A percentile compares a stretch with the other conserved stretches of the same genome.
Conservation (phyloP, 2,888 invertebrate species). For the Oxycera nigricornis region DNA sequence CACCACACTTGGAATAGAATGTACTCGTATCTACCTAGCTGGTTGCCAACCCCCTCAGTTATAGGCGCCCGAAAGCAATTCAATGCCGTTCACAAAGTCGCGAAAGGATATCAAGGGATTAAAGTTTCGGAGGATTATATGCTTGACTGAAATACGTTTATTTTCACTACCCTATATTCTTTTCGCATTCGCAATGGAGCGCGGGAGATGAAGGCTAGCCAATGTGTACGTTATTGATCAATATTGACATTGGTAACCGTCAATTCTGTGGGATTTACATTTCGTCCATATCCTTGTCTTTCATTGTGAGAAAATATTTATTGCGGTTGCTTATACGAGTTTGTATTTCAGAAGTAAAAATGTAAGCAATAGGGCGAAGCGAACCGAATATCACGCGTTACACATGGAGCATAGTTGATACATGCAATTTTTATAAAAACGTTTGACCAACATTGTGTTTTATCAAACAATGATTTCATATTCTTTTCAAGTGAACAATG, state of each 20-base stretch:
- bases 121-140: conserved; percentile 32
- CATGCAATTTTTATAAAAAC: too few species aligned
- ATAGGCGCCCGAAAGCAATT: not conserved
- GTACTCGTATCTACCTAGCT: not conserved
- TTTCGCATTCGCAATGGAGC: not conserved
- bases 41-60: not conserved
- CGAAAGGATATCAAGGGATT: conserved; percentile 23
- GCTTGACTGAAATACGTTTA: conserved; percentile 38
- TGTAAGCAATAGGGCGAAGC: too few species aligned
- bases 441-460: too few species aligned
- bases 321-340: too few species aligned
- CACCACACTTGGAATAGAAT: not conserved
- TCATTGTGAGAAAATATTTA: not conserved
- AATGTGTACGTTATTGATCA: not conserved
- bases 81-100: conserved; percentile 8
- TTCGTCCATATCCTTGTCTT: not conserved
- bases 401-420: too few species aligned
- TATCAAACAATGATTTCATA: too few species aligned
- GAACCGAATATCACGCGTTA: too few species aligned
- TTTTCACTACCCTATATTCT: not conserved
- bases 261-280: not conserved
- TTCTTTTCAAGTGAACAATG: too few species aligned
- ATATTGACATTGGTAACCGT: not conserved
- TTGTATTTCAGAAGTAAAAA: too few species aligned
- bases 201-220: too few species aligned